phyloP scores from a whole-genome alignment of 2,888 invertebrate species.

The Hyposoter dolosus region DNA sequence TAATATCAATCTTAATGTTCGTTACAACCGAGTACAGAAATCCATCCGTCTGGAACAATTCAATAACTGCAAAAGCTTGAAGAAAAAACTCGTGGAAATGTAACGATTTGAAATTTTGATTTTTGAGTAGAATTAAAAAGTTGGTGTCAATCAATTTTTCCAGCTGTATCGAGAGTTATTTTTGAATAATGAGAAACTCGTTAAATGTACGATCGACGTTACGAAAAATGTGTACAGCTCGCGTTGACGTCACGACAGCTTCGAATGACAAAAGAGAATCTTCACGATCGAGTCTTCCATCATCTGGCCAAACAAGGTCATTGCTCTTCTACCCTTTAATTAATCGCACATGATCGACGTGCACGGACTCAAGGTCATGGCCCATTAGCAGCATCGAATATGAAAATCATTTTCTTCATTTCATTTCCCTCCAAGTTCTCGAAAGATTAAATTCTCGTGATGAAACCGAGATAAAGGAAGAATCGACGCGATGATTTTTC shows the following conservation, averaged over 20 bases:
- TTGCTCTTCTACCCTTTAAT: slow-evolving; percentile 69
- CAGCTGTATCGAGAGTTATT: slow-evolving; percentile 63
- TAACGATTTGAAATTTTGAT: not conserved
- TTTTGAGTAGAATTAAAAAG: slow-evolving; percentile 6
- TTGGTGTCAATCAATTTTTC: slow-evolving; percentile 65
- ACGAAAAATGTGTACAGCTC: slow-evolving; percentile 66
- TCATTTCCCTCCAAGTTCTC: not conserved
- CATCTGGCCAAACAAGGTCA: slow-evolving; percentile 70
- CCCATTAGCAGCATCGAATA: slow-evolving; percentile 50
- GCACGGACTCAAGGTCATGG: slow-evolving; percentile 65
- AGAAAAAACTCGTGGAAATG: slow-evolving; percentile 14
- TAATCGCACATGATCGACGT: slow-evolving; percentile 70
- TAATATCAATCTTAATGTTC: not conserved
- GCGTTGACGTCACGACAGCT: slow-evolving; percentile 66
- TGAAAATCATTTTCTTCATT: not conserved
- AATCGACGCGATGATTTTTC: not conserved
- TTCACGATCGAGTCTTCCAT: slow-evolving; percentile 62
- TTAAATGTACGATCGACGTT: slow-evolving; percentile 66
- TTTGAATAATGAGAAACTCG: slow-evolving; percentile 68
- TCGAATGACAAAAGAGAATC: slow-evolving; percentile 68
- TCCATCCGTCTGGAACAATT: not conserved
- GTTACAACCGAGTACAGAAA: not conserved
- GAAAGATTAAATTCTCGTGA: too few relatives aligned
- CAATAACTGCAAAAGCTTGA: not conserved
- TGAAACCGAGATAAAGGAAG: not conserved